phyloP scores from a whole-genome alignment of 2,797 vertebrate species.

The Poecilia gillii region DNA sequence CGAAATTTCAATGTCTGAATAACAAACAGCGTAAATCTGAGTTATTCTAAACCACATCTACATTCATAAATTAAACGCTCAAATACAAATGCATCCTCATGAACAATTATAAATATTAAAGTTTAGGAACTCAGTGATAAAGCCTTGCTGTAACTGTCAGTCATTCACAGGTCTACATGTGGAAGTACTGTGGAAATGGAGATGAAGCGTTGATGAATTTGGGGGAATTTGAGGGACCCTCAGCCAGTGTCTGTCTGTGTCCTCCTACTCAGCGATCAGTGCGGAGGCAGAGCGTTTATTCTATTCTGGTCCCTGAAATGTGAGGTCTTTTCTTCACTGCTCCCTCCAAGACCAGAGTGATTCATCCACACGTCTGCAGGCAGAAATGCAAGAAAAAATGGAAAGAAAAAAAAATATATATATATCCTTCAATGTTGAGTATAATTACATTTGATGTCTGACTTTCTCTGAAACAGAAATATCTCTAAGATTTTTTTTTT shows the following conservation, averaged over 20 bases:
- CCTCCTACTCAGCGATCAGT: slow-evolving; percentile 66
- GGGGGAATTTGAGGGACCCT: slow-evolving; percentile 60
- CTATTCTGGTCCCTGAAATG: slow-evolving; percentile 68
- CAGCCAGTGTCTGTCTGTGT: slow-evolving; percentile 50
- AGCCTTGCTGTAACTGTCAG: background rate
- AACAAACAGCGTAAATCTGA: background rate
- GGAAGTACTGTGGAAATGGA: slow-evolving; percentile 17
- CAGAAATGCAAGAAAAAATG: slow-evolving; percentile 20
- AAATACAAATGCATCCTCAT: background rate
- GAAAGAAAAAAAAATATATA: slow-evolving; percentile 8
- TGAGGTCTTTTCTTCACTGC: slow-evolving; percentile 61
- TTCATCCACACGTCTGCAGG: slow-evolving; percentile 54
- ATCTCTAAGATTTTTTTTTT: background rate
- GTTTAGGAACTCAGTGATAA: background rate
- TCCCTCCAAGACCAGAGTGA: slow-evolving; percentile 60
- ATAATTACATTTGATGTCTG: background rate
- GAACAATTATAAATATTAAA: background rate
- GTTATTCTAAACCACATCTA: background rate
- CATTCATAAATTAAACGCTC: background rate
- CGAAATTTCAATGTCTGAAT: background rate
- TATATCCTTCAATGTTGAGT: slow-evolving; percentile 8
- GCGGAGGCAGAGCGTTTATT: slow-evolving; percentile 62
- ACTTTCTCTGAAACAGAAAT: background rate
- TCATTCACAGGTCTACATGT: slow-evolving; percentile 6
- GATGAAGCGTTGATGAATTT: slow-evolving; percentile 47